A percentile compares a stretch with the other conserved stretches of the same genome.
These are phyloP conservation scores for Podiceps cristatus DNA, from an alignment of 2,113 vertebrate species.

Conservation along the genomic window DNA sequence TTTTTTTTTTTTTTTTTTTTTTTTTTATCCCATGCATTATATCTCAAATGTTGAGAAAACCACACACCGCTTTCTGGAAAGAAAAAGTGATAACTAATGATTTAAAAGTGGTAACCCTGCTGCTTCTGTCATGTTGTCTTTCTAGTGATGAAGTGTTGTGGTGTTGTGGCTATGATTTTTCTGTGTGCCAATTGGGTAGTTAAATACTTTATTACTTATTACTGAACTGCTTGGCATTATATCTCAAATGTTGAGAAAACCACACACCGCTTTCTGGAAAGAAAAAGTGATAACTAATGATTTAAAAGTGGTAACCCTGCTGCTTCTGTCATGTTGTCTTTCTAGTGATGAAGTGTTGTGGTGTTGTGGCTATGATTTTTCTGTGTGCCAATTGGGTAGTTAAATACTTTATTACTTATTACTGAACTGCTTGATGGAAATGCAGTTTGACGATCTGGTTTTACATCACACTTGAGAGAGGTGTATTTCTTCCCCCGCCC, in stretches of 20 bases:
- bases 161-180: not conserved
- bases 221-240: not conserved
- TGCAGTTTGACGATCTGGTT: not conserved
- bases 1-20: not conserved
- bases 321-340: not conserved
- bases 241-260: conserved; percentile 5
- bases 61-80: not conserved
- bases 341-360: not conserved
- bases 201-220: not conserved
- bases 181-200: not conserved
- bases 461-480: not conserved
- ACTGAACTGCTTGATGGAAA: not conserved
- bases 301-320: not conserved
- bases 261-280: not conserved
- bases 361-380: not conserved
- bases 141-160: not conserved
- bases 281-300: not conserved
- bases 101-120: not conserved
- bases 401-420: not conserved
- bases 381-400: not conserved
- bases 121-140: not conserved
- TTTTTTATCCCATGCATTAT: not conserved
- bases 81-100: not conserved
- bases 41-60: not conserved
- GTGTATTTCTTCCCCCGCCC: rapidly evolving